Conservation (phyloP, 2,113 vertebrate genomes). For the Osmerus eperlanus region DNA sequence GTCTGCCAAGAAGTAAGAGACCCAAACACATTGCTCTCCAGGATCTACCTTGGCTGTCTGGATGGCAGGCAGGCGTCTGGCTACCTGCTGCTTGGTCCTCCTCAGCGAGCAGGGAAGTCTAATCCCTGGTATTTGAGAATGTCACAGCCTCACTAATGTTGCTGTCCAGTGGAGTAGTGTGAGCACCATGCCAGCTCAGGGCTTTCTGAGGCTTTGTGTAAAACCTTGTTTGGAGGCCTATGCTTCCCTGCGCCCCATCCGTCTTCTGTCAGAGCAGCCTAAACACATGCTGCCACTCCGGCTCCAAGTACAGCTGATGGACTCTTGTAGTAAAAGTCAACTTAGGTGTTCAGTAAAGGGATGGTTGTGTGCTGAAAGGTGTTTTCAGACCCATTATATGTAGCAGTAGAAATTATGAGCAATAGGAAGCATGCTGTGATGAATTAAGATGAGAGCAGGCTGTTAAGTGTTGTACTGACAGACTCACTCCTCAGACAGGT, state of each 20-base stretch:
- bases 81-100: conserved; percentile 38
- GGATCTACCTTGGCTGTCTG: conserved; percentile 33
- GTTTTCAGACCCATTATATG: background rate
- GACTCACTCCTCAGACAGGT: conserved; percentile 12
- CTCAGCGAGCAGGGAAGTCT: conserved; percentile 34
- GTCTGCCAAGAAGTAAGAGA: conserved; percentile 43
- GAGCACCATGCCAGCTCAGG: conserved; percentile 37
- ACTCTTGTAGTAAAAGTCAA: conserved; percentile 39
- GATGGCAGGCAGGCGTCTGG: conserved; percentile 33
- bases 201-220: conserved; percentile 45
- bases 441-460: too few relatives aligned
- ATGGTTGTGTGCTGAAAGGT: background rate
- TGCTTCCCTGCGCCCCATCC: conserved; percentile 42
- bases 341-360: conserved; percentile 42
- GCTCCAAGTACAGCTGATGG: conserved; percentile 49
- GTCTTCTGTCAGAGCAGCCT: conserved; percentile 53
- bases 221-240: conserved; percentile 50
- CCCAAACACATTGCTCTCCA: conserved; percentile 39
- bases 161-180: conserved; percentile 47
- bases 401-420: too few relatives aligned
- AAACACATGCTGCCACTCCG: conserved; percentile 46
- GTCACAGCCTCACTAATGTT: conserved; percentile 51
- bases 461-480: too few relatives aligned
- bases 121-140: conserved; percentile 63
- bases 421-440: too few relatives aligned